Evolutionary conservation across 2,888 invertebrate species (phyloP), one percentile per base, ranked within the genome.

Genomic region (Caenorhabditis doughertyi): DNA sequence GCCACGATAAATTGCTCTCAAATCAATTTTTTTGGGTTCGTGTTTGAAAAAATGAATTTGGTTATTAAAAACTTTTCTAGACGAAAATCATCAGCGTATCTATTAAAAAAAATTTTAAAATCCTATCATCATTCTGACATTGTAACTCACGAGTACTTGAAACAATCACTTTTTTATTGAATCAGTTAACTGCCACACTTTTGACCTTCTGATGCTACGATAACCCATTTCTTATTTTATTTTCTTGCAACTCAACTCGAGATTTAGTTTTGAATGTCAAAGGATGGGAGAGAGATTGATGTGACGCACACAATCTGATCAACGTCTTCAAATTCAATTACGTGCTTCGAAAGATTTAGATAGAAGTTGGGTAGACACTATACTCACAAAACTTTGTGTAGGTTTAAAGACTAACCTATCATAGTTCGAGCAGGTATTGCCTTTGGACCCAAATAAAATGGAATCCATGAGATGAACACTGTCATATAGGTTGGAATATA

Each of bases 401-500:
- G 51, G 25, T 64, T 39, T 35, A 21, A 23, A 27, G 18, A 58
- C 80, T 71, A 53, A 89, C 89, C 89, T 53, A 91, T 91, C 91
- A 91, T 91, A 13, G 91, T 91, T 44, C 91, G 67, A 13, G 91
- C 91, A 13, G 91, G 91, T 27, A 91, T 91, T 16, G 91, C 91
- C 56, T 86, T 84, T 4, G 91, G 90, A 0, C 91, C 90, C 23
- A 91, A 79, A 64, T 91, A 91, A 79, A 91, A 92, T 18, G 91
- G 90, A 65, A 92, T 92, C 92, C 92, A 92, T 5, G 90, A 90
- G 23, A 92, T 92, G 87, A 92, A 92, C 1, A 87, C 85, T 7
- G 90, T 91, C 88, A 91, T 87, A 70, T 92, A 91, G 13, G 91
- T 91, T 23, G 92, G 92, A 60, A 92, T 90, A 83, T 90, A 91